Evolutionary conservation across 1,140 invertebrate species (phyloP).

Genomic region (Anastatus disparis): DNA sequence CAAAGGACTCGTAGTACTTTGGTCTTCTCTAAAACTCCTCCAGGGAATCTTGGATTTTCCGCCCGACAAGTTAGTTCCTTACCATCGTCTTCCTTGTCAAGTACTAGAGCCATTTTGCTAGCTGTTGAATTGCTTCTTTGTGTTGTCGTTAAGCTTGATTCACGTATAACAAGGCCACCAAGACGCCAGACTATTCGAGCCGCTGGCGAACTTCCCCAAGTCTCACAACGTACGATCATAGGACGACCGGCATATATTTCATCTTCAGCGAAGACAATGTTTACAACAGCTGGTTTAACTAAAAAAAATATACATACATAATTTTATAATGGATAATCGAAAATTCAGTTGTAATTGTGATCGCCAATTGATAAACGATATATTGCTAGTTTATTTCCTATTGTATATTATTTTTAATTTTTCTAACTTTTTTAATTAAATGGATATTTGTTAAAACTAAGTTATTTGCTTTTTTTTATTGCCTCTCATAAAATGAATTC

Average conservation of each 20-base stretch:
- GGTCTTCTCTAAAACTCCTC: conserved; percentile 80
- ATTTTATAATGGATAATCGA: no score
- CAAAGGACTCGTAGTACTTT: conserved; percentile 83
- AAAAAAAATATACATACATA: no score
- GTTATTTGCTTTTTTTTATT: no score
- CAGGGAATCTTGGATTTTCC: conserved; percentile 89
- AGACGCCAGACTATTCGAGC: conserved; percentile 79
- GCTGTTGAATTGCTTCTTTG: conserved; percentile 77
- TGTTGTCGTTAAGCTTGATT: conserved; percentile 63
- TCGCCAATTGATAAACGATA: no score
- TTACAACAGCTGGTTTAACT: conserved; percentile 79
- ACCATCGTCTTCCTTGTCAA: conserved; percentile 81
- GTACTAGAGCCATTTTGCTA: conserved; percentile 79
- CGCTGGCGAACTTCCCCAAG: conserved; percentile 78
- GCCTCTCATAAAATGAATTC: no score
- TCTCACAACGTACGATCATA: conserved; percentile 74
- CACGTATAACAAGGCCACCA: conserved; percentile 72
- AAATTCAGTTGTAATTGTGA: not conserved
- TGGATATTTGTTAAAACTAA: no score
- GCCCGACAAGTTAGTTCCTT: conserved; percentile 85
- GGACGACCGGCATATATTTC: conserved; percentile 72
- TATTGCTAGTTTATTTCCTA: no score
- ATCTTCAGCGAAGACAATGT: conserved; percentile 72
- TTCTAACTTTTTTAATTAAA: no score
- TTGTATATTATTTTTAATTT: no score